Base-by-base conservation (phyloP, 2,888 invertebrate genomes). In the Hipparchia sbordonii region DNA sequence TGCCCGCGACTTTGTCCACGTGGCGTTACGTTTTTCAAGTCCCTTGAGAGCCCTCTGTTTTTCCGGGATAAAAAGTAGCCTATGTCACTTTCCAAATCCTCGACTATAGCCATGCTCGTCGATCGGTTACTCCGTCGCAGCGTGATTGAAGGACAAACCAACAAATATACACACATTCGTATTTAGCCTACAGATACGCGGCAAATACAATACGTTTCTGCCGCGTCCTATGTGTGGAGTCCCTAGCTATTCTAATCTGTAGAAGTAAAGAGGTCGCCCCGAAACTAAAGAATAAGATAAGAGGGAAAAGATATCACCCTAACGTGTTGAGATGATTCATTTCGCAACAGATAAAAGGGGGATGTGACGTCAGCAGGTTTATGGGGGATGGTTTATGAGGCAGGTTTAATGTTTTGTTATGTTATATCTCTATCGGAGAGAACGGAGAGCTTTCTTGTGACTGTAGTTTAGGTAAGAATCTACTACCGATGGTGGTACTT, bases 261-360 rank as follows among this genome's bases (percentile, higher is more conserved):
- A 56, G n/a, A 7, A 56, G n/a, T 4, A 23, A 23, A 23, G 57
- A 57, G 23, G 57, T 57, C 33, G 9, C 33, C 12, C 39, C 39
- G 10, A 10, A 68, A 68, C 68, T 59, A 60, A 59, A 59, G 59
- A 65, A 65, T 51, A 23, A 46, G 67, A 68, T 48, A 46, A 7
- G 68, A 67, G 67, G 63, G 67, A 45, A 67, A 82, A 80, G 80
- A 83, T 84, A 87, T 87, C 87, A 86, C 78, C 76, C 76, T 77
- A 80, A 83, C 81, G 86, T 82, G 85, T 84, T 82, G 81, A 84
- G 81, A 87, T 85, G 85, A 87, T 84, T 87, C 83, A 87, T 87
- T 78, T 79, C 75, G 56, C 63, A 45, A 77, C 77, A 78, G 84
- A 85, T 82, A 82, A 79, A n/a, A 12, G 77, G 61, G 63, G n/a